These are phyloP conservation scores for Lophotis ruficrista DNA, from an alignment of 2,113 vertebrate genomes.

Conservation along the genomic window DNA sequence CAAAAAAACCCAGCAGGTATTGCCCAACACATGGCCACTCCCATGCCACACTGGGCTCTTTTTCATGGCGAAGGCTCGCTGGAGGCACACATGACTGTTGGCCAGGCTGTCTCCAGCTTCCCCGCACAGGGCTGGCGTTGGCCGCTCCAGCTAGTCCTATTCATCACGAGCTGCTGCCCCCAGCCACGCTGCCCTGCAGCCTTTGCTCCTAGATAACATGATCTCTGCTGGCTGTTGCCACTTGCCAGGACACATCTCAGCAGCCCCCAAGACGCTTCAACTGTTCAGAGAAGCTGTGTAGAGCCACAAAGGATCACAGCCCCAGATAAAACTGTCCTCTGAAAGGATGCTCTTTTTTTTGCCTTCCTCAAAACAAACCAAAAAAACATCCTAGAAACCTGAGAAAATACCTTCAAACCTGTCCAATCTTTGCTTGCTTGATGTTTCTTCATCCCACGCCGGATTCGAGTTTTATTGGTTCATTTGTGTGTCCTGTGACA, in stretches of 20 bases:
- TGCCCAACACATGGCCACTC: not conserved
- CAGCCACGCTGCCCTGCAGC: rapidly evolving
- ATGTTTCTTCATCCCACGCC: not conserved
- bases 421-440: not conserved
- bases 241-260: not conserved
- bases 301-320: not conserved
- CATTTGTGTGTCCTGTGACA: not conserved
- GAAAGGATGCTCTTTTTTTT: not conserved
- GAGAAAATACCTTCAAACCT: not conserved
- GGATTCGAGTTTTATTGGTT: not conserved
- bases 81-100: not conserved
- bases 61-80: rapidly evolving
- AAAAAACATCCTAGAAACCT: not conserved
- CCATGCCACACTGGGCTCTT: not conserved
- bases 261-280: not conserved
- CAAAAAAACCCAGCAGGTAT: not conserved
- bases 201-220: not conserved
- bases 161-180: not conserved
- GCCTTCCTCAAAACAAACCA: not conserved
- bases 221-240: not conserved
- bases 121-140: not conserved
- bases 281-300: not conserved
- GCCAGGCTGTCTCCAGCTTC: not conserved
- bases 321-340: not conserved
- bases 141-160: not conserved